phyloP scores from a whole-genome alignment of 2,797 vertebrate genomes.

The Liasis olivaceus region DNA sequence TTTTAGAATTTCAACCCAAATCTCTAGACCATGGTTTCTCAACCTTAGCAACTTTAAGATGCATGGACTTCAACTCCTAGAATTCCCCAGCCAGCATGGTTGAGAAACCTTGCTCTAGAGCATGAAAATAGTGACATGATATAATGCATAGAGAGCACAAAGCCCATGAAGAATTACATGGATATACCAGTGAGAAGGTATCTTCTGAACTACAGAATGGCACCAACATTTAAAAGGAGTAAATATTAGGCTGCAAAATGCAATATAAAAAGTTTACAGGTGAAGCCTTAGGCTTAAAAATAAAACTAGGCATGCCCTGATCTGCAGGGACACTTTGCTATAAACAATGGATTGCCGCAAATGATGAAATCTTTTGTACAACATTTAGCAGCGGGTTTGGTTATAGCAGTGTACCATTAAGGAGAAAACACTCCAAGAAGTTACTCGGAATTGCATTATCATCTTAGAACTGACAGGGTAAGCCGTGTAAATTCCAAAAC shows the following conservation, averaged over 20 bases:
- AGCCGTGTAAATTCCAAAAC: neutral
- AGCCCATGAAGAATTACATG: neutral
- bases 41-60: too few relatives aligned
- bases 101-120: neutral
- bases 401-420: neutral
- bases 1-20: neutral
- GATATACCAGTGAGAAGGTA: neutral
- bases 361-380: neutral
- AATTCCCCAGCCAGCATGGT: too few relatives aligned
- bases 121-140: neutral
- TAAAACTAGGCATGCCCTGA: neutral
- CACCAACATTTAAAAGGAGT: neutral
- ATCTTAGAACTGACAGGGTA: neutral
- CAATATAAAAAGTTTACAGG: neutral
- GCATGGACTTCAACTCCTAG: too few relatives aligned
- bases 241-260: neutral
- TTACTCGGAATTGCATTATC: neutral
- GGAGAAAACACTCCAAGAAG: neutral
- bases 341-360: neutral
- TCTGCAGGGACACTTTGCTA: neutral
- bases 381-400: neutral
- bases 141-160: neutral
- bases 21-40: neutral
- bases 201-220: neutral
- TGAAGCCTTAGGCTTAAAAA: neutral